Percentiles rank a stretch among this genome's conserved stretches.
Conservation (phyloP, 2,113 vertebrate species). For the zebrafish (Danio rerio) region GRCz12tu NC_133185.1:35719501-35720000, state of each 20-base stretch:
- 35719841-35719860: background rate
- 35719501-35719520: background rate
- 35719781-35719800: slow-evolving; percentile 9
- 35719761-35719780: background rate
- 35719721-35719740: slow-evolving; percentile 5
- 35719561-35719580: background rate
- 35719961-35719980: too few relatives aligned
- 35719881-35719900: background rate
- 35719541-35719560: background rate
- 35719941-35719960: too few relatives aligned
- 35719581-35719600: background rate
- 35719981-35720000: too few relatives aligned
- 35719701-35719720: background rate
- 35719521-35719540: background rate
- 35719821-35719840: background rate
- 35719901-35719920: background rate
- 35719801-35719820: background rate
- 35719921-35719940: too few relatives aligned
- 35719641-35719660: background rate
- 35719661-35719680: background rate
- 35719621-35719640: background rate
- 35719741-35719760: background rate
- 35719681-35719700: background rate
- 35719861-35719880: background rate
- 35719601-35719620: background rate